A percentile compares a stretch with the other conserved stretches of the same genome.
Evolutionary conservation across 2,797 vertebrate species (phyloP).

Genomic region (Lithobates sylvaticus): DNA sequence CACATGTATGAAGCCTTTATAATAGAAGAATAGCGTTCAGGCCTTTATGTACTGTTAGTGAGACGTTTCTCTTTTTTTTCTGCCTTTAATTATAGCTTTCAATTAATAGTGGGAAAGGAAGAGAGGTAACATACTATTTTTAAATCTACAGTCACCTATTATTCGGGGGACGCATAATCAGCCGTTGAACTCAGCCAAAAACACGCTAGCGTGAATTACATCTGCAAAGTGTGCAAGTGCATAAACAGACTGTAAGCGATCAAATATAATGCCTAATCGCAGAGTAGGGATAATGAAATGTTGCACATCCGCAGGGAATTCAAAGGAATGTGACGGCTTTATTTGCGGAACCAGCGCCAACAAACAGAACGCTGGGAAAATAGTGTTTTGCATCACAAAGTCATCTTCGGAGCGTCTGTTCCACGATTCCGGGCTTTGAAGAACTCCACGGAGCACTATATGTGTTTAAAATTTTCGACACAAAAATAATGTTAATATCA

Average conservation of each 20-base stretch:
- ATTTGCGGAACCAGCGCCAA: constrained; percentile 11
- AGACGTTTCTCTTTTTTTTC: constrained; percentile 8
- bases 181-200: constrained; percentile 1
- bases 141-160: constrained; percentile 46
- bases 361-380: constrained; percentile 42
- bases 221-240: constrained; percentile 11
- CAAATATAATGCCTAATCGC: background rate
- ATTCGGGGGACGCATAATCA: constrained; percentile 12
- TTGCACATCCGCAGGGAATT: constrained; percentile 33
- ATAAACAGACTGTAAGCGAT: background rate
- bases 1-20: no score
- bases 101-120: constrained; percentile 62
- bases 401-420: background rate
- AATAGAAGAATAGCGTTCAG: background rate
- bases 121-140: constrained; percentile 50
- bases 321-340: constrained; percentile 45
- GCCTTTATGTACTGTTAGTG: constrained; percentile 22
- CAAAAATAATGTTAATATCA: no score
- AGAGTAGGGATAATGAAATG: constrained; percentile 42
- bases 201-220: constrained; percentile 31
- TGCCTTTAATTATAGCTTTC: constrained; percentile 63
- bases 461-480: no score
- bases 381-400: constrained; percentile 42
- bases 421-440: background rate
- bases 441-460: no score